Conservation (phyloP, 2,888 invertebrate species). For the Hydrotaea cyrtoneurina region DNA sequence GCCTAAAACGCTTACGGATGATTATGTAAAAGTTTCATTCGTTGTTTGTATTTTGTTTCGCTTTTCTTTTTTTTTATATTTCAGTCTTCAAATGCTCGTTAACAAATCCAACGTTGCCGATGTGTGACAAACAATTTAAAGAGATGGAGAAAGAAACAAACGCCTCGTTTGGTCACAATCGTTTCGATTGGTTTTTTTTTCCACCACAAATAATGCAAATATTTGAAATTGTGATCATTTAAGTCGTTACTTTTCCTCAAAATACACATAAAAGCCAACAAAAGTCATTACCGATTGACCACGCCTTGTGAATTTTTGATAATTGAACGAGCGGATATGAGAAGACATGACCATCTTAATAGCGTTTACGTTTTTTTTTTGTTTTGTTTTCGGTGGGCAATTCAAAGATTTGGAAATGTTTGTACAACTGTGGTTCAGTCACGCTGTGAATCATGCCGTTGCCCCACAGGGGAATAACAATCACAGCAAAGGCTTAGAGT, state of each 20-base stretch:
- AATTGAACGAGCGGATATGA: constrained; percentile 4
- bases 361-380: too few species aligned
- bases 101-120: not conserved
- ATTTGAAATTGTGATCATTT: constrained; percentile 17
- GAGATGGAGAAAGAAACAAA: not conserved
- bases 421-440: not conserved
- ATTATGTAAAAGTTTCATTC: constrained; percentile 50
- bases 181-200: not conserved
- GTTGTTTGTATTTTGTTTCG: not conserved
- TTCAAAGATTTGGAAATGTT: not conserved
- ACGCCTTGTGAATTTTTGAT: constrained; percentile 31
- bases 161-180: not conserved
- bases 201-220: constrained; percentile 11
- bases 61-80: constrained; percentile 12
- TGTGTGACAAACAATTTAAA: constrained; percentile 43
- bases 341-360: constrained; percentile 11
- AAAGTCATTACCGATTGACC: constrained; percentile 26
- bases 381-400: not conserved
- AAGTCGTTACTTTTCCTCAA: not conserved
- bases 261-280: not conserved
- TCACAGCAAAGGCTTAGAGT: too few species aligned
- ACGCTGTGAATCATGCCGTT: too few species aligned
- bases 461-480: too few species aligned
- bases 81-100: not conserved
- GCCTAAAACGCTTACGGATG: constrained; percentile 32